Evolutionary conservation across 2,113 vertebrate species (phyloP), one percentile per base, ranked within the genome.

Genomic region (Labeo rohita): DNA sequence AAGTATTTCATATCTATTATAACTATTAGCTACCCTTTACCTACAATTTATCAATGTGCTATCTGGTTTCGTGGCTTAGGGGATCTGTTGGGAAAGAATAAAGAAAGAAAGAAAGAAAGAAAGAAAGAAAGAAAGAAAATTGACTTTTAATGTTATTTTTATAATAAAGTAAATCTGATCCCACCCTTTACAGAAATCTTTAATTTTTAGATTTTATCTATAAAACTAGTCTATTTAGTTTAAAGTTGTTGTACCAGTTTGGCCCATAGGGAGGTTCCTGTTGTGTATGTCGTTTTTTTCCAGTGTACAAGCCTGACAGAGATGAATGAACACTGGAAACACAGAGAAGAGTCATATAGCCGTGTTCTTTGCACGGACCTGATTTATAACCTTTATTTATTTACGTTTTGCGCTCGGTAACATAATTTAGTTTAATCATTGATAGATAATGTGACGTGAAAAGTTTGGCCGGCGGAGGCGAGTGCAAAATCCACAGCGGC

Each of bases 381-480:
- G 16, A 80, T 80, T 80, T 80, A 63, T 13, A 43, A 21, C 56
- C 21, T 45, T 12, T 47, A 28, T 87, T 49, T 73, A 34, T 77
- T 61, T 80, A 49, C 1, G 18, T 18, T 83, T 23, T 83, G 80
- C 87, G 54, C 79, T n/a, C 73, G 50, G 74, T 70, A 47, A 36
- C 28, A 28, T 83, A 6, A 73, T 43, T 72, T 3, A 63, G 61
- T 45, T 86, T 18, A 88, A 86, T 88, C 39, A 88, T 86, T 77
- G 68, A 86, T 84, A 83, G 79, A 65, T 23, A 77, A 54, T 80
- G 28, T 66, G 50, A 73, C 8, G 36, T 1, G 15, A 15, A 82
- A 80, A 21, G 43, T 21, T 73, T 77, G 47, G 43, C 52, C 16
- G 50, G 28, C 15, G 9, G 85, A 23, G 75, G 34, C 54, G 85